A percentile compares a stretch with the other conserved stretches of the same genome.
These are phyloP conservation scores for Drosophila nr. medialis DNA, from an alignment of 2,888 invertebrate species.

Conservation along the genomic window DNA sequence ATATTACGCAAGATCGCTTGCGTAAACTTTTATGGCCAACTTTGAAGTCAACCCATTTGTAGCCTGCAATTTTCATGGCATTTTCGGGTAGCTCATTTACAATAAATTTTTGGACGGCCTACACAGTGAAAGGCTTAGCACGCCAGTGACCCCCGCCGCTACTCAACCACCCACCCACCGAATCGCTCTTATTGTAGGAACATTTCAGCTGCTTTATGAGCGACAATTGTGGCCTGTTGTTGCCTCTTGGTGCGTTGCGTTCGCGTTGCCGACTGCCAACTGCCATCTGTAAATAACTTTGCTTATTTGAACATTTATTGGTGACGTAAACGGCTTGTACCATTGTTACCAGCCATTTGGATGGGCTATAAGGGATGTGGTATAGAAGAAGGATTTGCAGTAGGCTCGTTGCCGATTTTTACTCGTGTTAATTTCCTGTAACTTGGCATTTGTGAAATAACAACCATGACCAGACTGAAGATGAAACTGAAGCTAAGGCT, in stretches of 20 bases:
- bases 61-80: conserved; percentile 55
- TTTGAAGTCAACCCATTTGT: conserved; percentile 32
- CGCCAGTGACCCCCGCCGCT: conserved; percentile 5
- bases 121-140: conserved; percentile 68
- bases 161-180: not conserved
- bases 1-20: not conserved
- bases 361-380: conserved; percentile 12
- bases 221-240: conserved; percentile 64
- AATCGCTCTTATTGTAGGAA: conserved; percentile 9
- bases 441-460: conserved; percentile 52
- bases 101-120: conserved; percentile 69
- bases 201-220: conserved; percentile 70
- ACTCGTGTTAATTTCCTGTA: conserved; percentile 74
- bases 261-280: conserved; percentile 18
- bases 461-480: conserved; percentile 19
- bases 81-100: conserved; percentile 67
- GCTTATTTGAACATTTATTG: conserved; percentile 77
- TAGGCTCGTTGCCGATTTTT: conserved; percentile 63
- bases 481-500: conserved; percentile 1
- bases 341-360: conserved; percentile 46
- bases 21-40: conserved; percentile 25
- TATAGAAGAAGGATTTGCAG: conserved; percentile 10
- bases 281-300: conserved; percentile 73
- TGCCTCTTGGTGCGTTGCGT: conserved; percentile 13
- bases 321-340: conserved; percentile 73